Percentiles rank a stretch among this genome's conserved stretches.
Conservation (phyloP, 2,888 invertebrate genomes). For the Drosophila atroscutellata region DNA sequence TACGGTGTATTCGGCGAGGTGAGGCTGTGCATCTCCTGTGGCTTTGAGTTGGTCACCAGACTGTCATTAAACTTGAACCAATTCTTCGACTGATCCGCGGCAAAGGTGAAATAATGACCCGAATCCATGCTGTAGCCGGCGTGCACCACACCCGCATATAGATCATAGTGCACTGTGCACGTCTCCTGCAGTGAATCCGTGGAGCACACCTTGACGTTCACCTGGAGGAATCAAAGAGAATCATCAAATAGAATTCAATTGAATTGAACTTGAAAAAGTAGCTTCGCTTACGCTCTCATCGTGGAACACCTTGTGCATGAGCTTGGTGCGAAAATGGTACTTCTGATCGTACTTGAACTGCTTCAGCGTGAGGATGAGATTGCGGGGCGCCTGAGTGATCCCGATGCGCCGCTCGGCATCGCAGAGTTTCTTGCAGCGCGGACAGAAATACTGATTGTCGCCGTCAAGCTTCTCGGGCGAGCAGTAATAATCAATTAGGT, state of each 20-base stretch:
- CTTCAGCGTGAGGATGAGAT: constrained; percentile 92
- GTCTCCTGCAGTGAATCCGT: constrained; percentile 79
- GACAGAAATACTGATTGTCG: constrained; percentile 93
- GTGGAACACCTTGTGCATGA: constrained; percentile 89
- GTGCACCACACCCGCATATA: constrained; percentile 94
- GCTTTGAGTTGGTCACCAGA: constrained; percentile 88
- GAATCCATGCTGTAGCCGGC: constrained; percentile 93
- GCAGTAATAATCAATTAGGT: constrained; percentile 91
- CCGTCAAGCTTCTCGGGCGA: constrained; percentile 91
- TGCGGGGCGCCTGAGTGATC: constrained; percentile 90
- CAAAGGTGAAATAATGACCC: constrained; percentile 95
- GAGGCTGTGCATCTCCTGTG: constrained; percentile 88
- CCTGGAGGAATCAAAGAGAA: constrained; percentile 48
- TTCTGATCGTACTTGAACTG: constrained; percentile 91
- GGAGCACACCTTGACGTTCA: constrained; percentile 85
- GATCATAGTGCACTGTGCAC: constrained; percentile 87
- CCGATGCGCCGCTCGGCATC: constrained; percentile 91
- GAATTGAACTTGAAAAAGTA: neutral
- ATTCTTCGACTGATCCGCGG: constrained; percentile 87
- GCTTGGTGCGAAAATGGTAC: constrained; percentile 91
- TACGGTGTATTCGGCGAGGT: constrained; percentile 92
- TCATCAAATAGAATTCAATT: neutral
- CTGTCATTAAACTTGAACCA: constrained; percentile 95
- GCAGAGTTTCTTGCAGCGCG: constrained; percentile 89
- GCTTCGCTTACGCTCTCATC: constrained; percentile 85